These are phyloP conservation scores for Drosophila takahashii DNA, from an alignment of 1,140 invertebrate species.

Conservation along the genomic window DNA sequence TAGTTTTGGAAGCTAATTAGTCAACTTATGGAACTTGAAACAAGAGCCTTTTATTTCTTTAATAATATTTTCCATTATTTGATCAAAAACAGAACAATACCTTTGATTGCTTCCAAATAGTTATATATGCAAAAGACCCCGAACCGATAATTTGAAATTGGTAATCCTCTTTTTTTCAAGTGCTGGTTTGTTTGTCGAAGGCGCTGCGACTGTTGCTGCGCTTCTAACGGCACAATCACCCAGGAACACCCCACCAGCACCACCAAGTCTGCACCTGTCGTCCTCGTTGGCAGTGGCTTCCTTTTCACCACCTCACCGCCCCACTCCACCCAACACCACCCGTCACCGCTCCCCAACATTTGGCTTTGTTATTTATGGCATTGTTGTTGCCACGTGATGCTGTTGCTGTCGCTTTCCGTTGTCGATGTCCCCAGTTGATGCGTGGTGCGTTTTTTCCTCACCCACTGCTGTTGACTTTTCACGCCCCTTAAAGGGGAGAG, in stretches of 20 bases:
- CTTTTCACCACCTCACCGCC: conserved; percentile 4
- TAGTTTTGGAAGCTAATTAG: too few relatives aligned
- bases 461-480: conserved; percentile 32
- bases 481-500: conserved; percentile 14
- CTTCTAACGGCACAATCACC: conserved; percentile 67
- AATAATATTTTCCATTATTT: too few relatives aligned
- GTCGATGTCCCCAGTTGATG: conserved; percentile 49
- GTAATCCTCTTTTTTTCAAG: background rate
- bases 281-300: conserved; percentile 38
- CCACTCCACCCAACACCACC: background rate
- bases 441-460: conserved; percentile 61
- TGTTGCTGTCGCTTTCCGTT: conserved; percentile 30
- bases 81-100: too few relatives aligned
- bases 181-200: conserved; percentile 51
- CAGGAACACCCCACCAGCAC: conserved; percentile 21
- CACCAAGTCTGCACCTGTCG: conserved; percentile 37
- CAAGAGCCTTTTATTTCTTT: too few relatives aligned
- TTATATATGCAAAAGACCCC: too few relatives aligned
- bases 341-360: conserved; percentile 53
- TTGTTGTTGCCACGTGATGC: conserved; percentile 65
- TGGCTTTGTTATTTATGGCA: conserved; percentile 80
- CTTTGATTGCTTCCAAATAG: too few relatives aligned
- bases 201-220: conserved; percentile 53
- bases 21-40: too few relatives aligned
- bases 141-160: background rate